phyloP scores from a whole-genome alignment of 2,888 invertebrate species.

The Drosophila barbarae region DNA sequence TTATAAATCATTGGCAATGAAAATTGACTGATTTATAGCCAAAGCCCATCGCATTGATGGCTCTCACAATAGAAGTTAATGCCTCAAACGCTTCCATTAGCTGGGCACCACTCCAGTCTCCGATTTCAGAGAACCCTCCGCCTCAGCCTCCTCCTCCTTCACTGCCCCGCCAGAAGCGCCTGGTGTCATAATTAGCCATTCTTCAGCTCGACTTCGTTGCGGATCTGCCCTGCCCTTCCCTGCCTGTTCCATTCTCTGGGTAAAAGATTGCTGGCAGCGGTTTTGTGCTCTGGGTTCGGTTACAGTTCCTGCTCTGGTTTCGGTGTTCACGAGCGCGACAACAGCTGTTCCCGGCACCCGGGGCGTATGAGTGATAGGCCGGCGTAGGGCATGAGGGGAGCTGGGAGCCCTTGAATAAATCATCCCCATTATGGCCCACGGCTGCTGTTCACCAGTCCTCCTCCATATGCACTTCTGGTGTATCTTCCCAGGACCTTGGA shows the following conservation, averaged over 20 bases:
- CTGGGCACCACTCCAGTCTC: constrained; percentile 3
- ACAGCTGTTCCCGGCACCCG: constrained; percentile 41
- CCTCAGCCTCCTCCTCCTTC: neutral
- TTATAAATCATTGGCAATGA: constrained; percentile 6
- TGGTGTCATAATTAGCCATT: constrained; percentile 34
- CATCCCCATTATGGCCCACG: too few species aligned
- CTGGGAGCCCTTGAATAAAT: too few species aligned
- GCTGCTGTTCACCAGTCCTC: neutral
- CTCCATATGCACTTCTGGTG: constrained; percentile 26
- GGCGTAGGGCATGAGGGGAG: neutral
- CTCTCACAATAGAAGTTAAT: constrained; percentile 5
- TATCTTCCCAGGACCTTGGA: constrained; percentile 24
- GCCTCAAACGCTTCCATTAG: constrained; percentile 13
- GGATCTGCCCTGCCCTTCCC: neutral
- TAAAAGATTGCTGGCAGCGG: neutral
- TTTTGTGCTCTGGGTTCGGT: constrained; percentile 11
- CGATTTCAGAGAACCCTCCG: constrained; percentile 2
- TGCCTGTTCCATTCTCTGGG: neutral
- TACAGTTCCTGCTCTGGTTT: constrained; percentile 25
- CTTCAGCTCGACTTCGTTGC: constrained; percentile 17
- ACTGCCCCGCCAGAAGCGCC: neutral
- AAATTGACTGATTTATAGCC: constrained; percentile 20
- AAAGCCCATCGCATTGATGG: neutral
- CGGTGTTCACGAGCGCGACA: constrained; percentile 12
- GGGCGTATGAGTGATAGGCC: constrained; percentile 61